phyloP scores from a whole-genome alignment of 2,113 vertebrate species.

The Fukomys damarensis region DNA sequence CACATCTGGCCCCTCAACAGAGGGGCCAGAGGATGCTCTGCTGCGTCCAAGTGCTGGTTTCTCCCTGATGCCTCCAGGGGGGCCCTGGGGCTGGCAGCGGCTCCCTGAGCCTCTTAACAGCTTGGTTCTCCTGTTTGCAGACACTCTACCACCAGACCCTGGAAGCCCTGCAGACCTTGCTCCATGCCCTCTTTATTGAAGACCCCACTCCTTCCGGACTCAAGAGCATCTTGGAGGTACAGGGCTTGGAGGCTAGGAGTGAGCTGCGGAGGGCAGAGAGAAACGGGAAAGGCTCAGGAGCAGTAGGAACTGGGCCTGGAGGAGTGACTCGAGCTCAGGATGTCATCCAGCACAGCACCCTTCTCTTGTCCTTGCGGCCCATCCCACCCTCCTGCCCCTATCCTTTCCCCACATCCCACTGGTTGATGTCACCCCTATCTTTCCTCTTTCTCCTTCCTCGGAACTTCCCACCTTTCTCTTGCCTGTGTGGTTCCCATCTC shows the following conservation, averaged over 20 bases:
- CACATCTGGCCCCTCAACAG: not conserved
- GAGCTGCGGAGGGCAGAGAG: not conserved
- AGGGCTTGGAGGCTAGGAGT: not conserved
- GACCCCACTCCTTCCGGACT: conserved; percentile 75
- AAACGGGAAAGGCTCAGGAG: not conserved
- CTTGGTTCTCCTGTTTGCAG: conserved; percentile 50
- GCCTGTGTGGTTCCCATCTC: not conserved
- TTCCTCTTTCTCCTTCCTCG: not conserved
- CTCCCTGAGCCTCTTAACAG: not conserved
- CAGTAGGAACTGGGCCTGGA: not conserved
- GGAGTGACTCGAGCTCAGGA: not conserved
- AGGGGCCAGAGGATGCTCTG: not conserved
- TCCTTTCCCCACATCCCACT: not conserved
- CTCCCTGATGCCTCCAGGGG: not conserved
- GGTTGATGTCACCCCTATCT: not conserved
- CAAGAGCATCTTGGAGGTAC: conserved; percentile 77
- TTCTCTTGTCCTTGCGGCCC: not conserved
- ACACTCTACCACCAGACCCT: conserved; percentile 68
- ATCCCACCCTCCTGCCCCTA: not conserved
- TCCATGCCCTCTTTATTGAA: conserved; percentile 69
- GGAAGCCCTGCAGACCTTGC: conserved; percentile 74
- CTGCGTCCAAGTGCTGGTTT: not conserved
- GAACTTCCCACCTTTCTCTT: not conserved
- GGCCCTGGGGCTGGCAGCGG: not conserved
- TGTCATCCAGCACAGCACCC: too few relatives aligned